Percentiles rank a stretch among this genome's conserved stretches.
Conservation (phyloP, 1,140 invertebrate genomes). For the Bombus pyrosoma region DNA sequence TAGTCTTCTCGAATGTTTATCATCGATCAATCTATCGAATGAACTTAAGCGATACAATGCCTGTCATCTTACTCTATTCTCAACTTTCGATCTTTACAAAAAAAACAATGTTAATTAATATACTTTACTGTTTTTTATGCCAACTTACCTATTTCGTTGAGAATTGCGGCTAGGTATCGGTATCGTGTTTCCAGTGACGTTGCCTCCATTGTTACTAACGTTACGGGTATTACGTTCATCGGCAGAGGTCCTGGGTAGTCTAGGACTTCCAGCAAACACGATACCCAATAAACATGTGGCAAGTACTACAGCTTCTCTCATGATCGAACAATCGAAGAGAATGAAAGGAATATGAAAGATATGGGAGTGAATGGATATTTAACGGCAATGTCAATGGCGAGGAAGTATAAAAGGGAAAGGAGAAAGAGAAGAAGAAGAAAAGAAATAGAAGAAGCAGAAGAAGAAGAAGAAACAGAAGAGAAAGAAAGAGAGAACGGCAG, state of each 20-base stretch:
- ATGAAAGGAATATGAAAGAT: conserved; percentile 5
- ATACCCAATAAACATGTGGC: conserved; percentile 77
- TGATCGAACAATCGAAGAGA: conserved; percentile 52
- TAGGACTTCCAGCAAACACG: conserved; percentile 77
- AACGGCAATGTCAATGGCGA: neutral
- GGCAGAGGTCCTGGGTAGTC: conserved; percentile 78
- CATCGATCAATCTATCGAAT: neutral
- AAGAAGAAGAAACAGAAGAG: neutral
- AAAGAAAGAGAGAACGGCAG: neutral
- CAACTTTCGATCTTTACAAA: neutral
- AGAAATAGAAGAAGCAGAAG: neutral
- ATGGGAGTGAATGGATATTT: neutral
- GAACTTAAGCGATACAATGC: too few species aligned
- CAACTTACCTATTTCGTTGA: conserved; percentile 74
- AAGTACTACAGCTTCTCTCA: conserved; percentile 74
- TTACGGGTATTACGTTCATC: conserved; percentile 78
- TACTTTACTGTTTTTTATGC: neutral
- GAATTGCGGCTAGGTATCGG: conserved; percentile 71
- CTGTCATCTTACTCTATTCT: too few species aligned
- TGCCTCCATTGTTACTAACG: conserved; percentile 72
- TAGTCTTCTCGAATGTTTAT: neutral
- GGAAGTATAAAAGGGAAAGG: neutral
- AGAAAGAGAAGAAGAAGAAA: neutral
- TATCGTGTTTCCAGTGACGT: conserved; percentile 71
- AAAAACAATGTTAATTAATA: neutral